These are phyloP conservation scores for Engystomops pustulosus DNA, from an alignment of 2,113 vertebrate species.

Conservation along the genomic window DNA sequence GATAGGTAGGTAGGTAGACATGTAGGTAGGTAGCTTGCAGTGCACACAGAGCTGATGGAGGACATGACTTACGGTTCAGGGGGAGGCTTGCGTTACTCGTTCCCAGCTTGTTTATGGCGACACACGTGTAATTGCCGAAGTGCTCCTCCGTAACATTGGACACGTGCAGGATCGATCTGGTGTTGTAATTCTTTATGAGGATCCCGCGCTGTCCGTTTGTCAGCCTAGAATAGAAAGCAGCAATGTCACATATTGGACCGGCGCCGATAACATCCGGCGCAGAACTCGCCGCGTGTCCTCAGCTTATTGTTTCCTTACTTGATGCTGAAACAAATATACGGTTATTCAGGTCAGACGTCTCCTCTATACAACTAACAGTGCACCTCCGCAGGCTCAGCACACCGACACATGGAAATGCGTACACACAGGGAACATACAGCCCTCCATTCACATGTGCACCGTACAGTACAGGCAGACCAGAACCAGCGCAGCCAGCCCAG, in stretches of 20 bases:
- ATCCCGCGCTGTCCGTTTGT: conserved; percentile 92
- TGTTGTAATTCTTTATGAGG: conserved; percentile 92
- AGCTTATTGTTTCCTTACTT: too few relatives aligned
- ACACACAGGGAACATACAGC: too few relatives aligned
- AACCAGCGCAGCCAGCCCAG: too few relatives aligned
- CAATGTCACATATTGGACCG: conserved; percentile 58
- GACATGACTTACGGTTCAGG: conserved; percentile 93
- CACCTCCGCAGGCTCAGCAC: too few relatives aligned
- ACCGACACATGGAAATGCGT: too few relatives aligned
- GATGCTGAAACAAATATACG: too few relatives aligned
- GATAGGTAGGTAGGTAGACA: background rate
- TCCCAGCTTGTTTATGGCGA: conserved; percentile 95
- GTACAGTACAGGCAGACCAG: too few relatives aligned
- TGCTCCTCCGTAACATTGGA: conserved; percentile 98
- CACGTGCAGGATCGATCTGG: conserved; percentile 95
- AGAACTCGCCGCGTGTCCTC: too few relatives aligned
- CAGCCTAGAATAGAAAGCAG: conserved; percentile 79
- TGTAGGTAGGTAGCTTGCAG: background rate
- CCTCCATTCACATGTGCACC: too few relatives aligned
- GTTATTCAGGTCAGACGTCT: too few relatives aligned
- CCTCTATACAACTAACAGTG: too few relatives aligned
- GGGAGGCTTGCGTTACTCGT: conserved; percentile 92
- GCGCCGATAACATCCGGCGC: background rate
- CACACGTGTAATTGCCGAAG: conserved; percentile 98
- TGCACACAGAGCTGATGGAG: background rate